A percentile compares a stretch with the other conserved stretches of the same genome.
These are phyloP conservation scores for Anoplius nigerrimus DNA, from an alignment of 2,888 invertebrate genomes.

Conservation along the genomic window DNA sequence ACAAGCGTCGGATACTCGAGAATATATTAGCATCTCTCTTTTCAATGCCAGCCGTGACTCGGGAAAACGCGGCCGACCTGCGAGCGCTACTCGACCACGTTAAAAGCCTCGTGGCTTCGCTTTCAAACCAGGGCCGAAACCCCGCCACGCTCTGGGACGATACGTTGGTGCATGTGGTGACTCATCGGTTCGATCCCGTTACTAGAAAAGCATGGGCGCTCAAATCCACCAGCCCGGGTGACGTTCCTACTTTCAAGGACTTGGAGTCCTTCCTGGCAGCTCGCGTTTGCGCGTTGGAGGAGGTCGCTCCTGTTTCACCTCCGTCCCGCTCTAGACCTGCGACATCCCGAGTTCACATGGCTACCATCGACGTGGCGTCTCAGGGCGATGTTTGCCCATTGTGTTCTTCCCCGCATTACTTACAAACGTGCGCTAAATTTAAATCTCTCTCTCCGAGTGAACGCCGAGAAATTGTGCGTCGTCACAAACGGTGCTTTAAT, in stretches of 20 bases:
- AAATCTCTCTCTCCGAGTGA: too few species aligned
- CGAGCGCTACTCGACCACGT: not conserved
- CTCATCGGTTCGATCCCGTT: not conserved
- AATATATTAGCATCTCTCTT: not conserved
- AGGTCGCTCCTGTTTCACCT: too few species aligned
- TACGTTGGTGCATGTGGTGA: not conserved
- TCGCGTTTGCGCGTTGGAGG: not conserved
- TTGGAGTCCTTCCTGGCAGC: not conserved
- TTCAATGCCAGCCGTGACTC: not conserved
- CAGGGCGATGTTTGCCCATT: too few species aligned
- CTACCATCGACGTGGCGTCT: too few species aligned
- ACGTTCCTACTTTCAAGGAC: not conserved
- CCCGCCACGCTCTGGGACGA: constrained; percentile 4
- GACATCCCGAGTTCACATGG: too few species aligned
- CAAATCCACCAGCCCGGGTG: not conserved
- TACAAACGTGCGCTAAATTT: too few species aligned
- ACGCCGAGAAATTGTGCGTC: too few species aligned
- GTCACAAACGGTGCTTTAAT: too few species aligned
- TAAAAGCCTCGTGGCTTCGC: not conserved
- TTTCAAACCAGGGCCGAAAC: not conserved
- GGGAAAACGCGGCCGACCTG: not conserved
- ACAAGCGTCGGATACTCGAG: not conserved
- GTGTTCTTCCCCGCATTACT: too few species aligned
- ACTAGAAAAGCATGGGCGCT: constrained; percentile 1
- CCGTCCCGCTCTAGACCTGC: too few species aligned